Evolutionary conservation across 2,113 vertebrate genomes (phyloP).

Genomic region (Tonatia bakeri): DNA sequence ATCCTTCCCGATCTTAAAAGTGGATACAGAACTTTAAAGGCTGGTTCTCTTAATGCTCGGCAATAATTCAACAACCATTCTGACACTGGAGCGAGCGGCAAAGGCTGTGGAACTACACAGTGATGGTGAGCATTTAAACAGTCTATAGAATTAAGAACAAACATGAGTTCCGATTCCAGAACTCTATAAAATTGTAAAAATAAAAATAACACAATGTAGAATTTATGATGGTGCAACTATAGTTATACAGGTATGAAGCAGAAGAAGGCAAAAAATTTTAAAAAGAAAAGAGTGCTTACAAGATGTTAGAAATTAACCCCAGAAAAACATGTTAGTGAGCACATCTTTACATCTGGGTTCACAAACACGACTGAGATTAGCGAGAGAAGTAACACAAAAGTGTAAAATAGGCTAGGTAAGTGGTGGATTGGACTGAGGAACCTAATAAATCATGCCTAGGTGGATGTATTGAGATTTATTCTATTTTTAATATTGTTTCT

Average conservation of each 20-base stretch:
- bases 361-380: neutral
- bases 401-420: neutral
- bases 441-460: neutral
- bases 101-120: neutral
- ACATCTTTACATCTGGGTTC: neutral
- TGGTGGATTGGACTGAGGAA: neutral
- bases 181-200: neutral
- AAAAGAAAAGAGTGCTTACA: neutral
- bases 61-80: neutral
- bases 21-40: neutral
- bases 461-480: neutral
- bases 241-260: neutral
- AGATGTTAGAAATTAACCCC: neutral
- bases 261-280: neutral
- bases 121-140: neutral
- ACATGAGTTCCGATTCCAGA: neutral
- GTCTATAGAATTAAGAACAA: neutral
- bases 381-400: neutral
- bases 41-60: neutral
- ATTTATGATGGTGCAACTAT: neutral
- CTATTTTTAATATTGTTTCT: neutral
- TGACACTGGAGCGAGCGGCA: neutral
- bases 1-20: constrained; percentile 28
- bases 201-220: neutral
- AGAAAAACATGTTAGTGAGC: neutral